Evolutionary conservation across 2,797 vertebrate species (phyloP).

Genomic region (Trichosurus vulpecula): DNA sequence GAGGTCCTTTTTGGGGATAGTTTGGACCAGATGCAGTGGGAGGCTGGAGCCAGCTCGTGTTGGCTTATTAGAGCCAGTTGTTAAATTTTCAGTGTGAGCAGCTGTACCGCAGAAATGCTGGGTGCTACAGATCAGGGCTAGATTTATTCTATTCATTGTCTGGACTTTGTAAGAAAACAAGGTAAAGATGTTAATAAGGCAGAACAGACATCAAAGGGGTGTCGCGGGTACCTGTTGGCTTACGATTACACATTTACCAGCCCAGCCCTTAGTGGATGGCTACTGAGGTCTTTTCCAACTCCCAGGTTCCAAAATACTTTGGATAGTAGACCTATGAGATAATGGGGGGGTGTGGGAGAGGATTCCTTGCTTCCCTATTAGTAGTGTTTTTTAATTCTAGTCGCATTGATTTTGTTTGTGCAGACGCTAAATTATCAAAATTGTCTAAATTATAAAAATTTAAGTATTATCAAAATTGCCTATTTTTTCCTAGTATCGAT

Average conservation of each 20-base stretch:
- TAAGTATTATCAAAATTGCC: background rate
- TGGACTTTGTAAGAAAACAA: background rate
- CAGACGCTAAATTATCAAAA: background rate
- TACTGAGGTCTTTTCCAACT: background rate
- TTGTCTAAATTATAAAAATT: background rate
- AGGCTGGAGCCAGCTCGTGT: background rate
- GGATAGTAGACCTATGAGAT: background rate
- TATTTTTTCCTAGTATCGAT: background rate
- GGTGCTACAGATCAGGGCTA: background rate
- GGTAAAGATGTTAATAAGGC: background rate
- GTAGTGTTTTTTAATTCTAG: background rate
- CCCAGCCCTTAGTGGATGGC: background rate
- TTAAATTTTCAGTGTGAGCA: background rate
- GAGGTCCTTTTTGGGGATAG: background rate
- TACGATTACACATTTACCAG: background rate
- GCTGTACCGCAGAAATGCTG: background rate
- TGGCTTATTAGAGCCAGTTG: too few species aligned
- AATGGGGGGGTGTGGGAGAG: fast-evolving
- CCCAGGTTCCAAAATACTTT: background rate
- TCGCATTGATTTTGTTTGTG: background rate
- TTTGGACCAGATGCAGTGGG: background rate
- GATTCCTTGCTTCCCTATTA: background rate
- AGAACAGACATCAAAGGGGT: background rate
- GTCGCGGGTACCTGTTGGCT: background rate
- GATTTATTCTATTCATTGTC: background rate